These are phyloP conservation scores for Triplophysa dalaica DNA, from an alignment of 2,113 vertebrate genomes.

Conservation along the genomic window DNA sequence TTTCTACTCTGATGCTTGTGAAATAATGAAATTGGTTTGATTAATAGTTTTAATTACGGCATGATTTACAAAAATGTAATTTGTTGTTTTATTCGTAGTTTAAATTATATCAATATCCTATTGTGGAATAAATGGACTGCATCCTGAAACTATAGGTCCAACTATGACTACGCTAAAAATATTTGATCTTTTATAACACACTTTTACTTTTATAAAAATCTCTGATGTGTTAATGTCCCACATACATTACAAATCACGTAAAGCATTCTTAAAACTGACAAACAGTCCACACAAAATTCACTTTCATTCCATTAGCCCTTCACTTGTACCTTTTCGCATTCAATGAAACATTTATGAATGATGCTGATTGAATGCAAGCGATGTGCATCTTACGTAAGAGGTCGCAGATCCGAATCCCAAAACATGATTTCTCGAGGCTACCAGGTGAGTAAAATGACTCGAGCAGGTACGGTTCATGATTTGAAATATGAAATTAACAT, in stretches of 20 bases:
- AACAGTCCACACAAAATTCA: background rate
- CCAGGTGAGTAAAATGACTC: constrained; percentile 23
- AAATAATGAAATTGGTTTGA: no score
- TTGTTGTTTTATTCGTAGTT: no score
- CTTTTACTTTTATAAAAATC: no score
- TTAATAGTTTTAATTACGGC: no score
- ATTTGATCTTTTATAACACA: no score
- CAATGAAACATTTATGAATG: constrained; percentile 11
- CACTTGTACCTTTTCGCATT: background rate
- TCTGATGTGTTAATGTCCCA: background rate
- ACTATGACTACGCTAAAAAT: no score
- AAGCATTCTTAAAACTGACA: background rate
- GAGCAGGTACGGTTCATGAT: constrained; percentile 49
- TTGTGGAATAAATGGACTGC: no score
- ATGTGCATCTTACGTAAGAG: background rate
- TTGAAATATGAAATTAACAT: constrained; percentile 72
- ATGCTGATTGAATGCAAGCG: background rate
- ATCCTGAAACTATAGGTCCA: no score
- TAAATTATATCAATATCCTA: no score
- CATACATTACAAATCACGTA: background rate
- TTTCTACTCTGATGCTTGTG: no score
- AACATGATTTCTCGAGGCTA: background rate
- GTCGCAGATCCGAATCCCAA: constrained; percentile 4
- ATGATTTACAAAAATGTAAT: no score
- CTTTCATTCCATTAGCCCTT: background rate